These are phyloP conservation scores for Patella ulyssiponensis DNA, from an alignment of 2,888 invertebrate genomes.

Conservation along the genomic window DNA sequence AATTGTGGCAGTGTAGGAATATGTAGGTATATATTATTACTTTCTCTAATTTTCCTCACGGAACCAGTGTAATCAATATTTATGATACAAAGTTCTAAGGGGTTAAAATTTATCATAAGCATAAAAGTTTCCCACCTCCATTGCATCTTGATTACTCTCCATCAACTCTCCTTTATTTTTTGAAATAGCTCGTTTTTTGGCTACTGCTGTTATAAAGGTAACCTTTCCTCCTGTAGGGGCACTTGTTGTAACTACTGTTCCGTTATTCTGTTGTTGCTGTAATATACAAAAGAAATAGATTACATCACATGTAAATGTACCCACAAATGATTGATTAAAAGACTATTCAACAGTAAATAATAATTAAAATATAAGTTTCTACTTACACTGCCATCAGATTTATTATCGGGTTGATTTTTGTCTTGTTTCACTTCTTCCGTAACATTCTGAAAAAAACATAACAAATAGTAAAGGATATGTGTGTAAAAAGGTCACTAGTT, in stretches of 20 bases:
- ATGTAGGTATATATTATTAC: too few species aligned
- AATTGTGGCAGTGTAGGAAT: too few species aligned
- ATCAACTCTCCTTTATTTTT: slow-evolving; percentile 92
- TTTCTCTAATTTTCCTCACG: too few species aligned
- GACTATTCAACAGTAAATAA: not conserved
- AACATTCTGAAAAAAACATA: slow-evolving; percentile 49
- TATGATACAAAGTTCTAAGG: too few species aligned
- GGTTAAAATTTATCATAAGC: too few species aligned
- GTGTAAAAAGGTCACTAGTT: not conserved
- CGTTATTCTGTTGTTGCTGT: not conserved
- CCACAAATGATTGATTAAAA: not conserved
- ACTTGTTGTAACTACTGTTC: slow-evolving; percentile 14
- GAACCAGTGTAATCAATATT: too few species aligned
- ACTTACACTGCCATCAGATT: not conserved
- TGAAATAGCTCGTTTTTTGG: slow-evolving; percentile 59
- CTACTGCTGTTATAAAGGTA: slow-evolving; percentile 67
- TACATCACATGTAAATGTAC: too few species aligned
- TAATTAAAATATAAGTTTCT: not conserved
- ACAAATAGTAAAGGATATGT: not conserved
- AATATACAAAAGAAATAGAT: too few species aligned
- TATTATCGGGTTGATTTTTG: slow-evolving; percentile 25
- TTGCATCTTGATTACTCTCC: slow-evolving; percentile 97
- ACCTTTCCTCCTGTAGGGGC: slow-evolving; percentile 50
- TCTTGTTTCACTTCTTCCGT: slow-evolving; percentile 59
- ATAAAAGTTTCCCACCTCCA: slow-evolving; percentile 76